Evolutionary conservation across 2,113 vertebrate genomes (phyloP).

Genomic region (Neopipo cinnamomea): DNA sequence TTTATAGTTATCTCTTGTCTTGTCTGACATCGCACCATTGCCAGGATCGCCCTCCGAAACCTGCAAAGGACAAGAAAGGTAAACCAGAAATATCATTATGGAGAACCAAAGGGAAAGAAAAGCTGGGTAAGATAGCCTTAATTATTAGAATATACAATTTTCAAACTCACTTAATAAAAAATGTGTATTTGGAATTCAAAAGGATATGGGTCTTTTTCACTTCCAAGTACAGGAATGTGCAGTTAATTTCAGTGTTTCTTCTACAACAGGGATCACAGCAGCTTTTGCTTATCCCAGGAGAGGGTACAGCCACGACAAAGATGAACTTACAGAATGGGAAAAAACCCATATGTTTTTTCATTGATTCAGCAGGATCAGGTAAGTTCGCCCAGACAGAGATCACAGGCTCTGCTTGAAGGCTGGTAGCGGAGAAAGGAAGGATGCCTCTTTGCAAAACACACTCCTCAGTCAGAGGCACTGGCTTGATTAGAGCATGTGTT

Average conservation of each 20-base stretch:
- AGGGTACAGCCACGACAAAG: rapidly evolving
- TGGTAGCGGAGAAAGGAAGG: not conserved
- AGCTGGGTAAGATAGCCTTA: not conserved
- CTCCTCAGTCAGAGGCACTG: not conserved
- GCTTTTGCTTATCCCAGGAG: not conserved
- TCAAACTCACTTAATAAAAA: not conserved
- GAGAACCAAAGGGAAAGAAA: not conserved
- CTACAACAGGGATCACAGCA: not conserved
- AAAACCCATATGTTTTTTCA: not conserved
- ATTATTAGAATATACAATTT: not conserved
- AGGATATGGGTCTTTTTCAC: not conserved
- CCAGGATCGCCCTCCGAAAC: conserved; percentile 89
- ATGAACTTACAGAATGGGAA: not conserved
- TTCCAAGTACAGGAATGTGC: not conserved
- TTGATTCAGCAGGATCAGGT: not conserved
- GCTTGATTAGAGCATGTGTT: not conserved
- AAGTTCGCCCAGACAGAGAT: not conserved
- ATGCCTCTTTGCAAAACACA: not conserved
- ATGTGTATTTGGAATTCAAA: not conserved
- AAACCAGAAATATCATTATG: not conserved
- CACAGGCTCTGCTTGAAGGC: not conserved
- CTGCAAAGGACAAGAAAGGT: conserved; percentile 61
- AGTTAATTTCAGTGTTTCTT: not conserved
- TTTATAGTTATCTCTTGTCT: conserved; percentile 82
- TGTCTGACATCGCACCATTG: conserved; percentile 89